Evolutionary conservation across 2,888 invertebrate species (phyloP).

Genomic region (Laothoe populi): DNA sequence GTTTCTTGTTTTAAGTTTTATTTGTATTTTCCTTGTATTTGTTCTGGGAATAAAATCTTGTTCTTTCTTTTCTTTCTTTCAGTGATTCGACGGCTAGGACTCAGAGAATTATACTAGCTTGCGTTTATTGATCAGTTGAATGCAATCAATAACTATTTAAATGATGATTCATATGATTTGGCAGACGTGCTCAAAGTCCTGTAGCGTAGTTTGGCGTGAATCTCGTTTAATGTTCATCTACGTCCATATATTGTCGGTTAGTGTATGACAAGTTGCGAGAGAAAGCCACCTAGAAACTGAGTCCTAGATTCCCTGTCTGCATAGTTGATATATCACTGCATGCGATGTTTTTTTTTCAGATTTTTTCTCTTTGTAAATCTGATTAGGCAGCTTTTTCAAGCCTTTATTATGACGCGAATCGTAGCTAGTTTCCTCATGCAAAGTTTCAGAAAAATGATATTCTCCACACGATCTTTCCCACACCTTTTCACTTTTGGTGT

Average conservation of each 20-base stretch:
- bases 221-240: conserved; percentile 2
- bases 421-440: too few species aligned
- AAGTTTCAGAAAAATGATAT: too few species aligned
- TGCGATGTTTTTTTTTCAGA: background rate
- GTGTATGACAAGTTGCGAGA: conserved; percentile 40
- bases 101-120: background rate
- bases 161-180: conserved; percentile 2
- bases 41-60: too few species aligned
- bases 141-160: conserved; percentile 12
- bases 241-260: background rate
- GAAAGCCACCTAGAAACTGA: conserved; percentile 60
- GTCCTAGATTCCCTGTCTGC: conserved; percentile 49
- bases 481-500: too few species aligned
- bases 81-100: too few species aligned
- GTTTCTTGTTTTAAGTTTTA: too few species aligned
- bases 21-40: too few species aligned
- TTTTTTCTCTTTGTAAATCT: background rate
- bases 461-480: too few species aligned
- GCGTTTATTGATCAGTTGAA: conserved; percentile 15
- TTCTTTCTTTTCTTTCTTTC: too few species aligned
- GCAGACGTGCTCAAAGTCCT: conserved; percentile 12
- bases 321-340: conserved; percentile 35
- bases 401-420: background rate
- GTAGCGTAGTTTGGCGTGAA: conserved; percentile 2
- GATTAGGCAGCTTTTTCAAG: background rate